Evolutionary conservation across 2,888 invertebrate species (phyloP).

Genomic region (Elegia similella): DNA sequence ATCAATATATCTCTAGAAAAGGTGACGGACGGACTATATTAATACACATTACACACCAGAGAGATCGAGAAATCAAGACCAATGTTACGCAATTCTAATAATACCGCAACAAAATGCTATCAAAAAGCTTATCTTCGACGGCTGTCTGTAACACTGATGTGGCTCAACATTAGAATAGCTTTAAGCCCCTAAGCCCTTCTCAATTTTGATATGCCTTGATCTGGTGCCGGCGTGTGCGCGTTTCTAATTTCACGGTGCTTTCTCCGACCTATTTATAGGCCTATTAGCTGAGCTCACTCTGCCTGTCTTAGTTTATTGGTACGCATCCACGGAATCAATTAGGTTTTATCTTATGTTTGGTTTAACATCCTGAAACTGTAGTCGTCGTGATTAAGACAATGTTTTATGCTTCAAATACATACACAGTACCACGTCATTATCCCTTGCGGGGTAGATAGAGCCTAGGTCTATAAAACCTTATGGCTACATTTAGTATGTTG

Average conservation of each 20-base stretch:
- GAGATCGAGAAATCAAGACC: too few relatives aligned
- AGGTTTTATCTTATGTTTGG: not conserved
- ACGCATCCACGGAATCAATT: not conserved
- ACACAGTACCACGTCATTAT: too few relatives aligned
- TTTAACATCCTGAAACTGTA: too few relatives aligned
- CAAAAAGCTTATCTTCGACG: not conserved
- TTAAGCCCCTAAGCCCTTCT: conserved; percentile 4
- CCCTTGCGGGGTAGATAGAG: too few relatives aligned
- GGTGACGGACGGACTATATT: too few relatives aligned
- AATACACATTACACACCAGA: too few relatives aligned
- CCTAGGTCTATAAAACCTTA: too few relatives aligned
- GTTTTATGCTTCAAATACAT: too few relatives aligned
- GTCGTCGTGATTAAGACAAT: too few relatives aligned
- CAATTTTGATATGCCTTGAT: conserved; percentile 11
- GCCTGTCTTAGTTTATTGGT: not conserved
- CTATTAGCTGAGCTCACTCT: conserved; percentile 33
- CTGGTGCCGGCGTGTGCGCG: conserved; percentile 17
- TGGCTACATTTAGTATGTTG: too few relatives aligned
- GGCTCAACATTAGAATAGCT: not conserved
- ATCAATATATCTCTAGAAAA: too few relatives aligned
- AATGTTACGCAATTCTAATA: not conserved
- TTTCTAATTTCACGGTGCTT: conserved; percentile 56
- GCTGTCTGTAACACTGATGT: not conserved
- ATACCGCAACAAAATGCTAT: not conserved
- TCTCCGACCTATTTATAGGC: conserved; percentile 63